These are phyloP conservation scores for Cepaea hortensis DNA, from an alignment of 2,888 invertebrate genomes.

Conservation along the genomic window DNA sequence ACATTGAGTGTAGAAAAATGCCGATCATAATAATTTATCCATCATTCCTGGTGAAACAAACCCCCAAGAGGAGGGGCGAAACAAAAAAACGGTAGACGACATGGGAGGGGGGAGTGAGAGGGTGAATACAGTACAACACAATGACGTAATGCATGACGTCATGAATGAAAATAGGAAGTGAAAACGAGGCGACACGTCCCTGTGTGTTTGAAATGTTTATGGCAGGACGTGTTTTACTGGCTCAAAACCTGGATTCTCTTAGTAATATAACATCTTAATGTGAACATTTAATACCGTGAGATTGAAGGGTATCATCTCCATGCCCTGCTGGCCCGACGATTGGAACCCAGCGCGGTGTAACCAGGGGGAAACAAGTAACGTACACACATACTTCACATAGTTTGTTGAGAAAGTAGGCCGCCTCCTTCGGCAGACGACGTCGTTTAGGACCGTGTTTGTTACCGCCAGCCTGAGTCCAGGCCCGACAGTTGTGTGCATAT, in stretches of 20 bases:
- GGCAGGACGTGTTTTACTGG: background rate
- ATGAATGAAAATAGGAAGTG: constrained; percentile 41
- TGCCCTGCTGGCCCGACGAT: no score
- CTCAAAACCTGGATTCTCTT: background rate
- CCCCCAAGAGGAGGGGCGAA: no score
- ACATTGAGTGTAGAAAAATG: no score
- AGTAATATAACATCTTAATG: background rate
- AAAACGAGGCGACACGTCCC: constrained; percentile 43
- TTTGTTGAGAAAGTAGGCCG: constrained; percentile 5
- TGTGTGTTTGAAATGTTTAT: no score
- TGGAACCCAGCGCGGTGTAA: background rate
- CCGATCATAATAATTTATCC: no score
- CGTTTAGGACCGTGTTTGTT: background rate
- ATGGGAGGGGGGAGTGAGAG: background rate
- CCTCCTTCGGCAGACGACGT: constrained; percentile 2
- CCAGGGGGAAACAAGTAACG: background rate
- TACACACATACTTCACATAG: background rate
- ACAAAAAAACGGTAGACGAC: background rate
- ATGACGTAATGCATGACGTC: constrained; percentile 51
- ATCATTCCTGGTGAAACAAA: no score
- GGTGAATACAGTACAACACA: background rate
- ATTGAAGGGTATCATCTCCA: no score
- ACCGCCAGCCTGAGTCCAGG: background rate
- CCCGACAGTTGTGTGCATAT: background rate
- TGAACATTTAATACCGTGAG: no score